Conservation (phyloP, 2,888 invertebrate genomes). For the Pherbina coryleti region DNA sequence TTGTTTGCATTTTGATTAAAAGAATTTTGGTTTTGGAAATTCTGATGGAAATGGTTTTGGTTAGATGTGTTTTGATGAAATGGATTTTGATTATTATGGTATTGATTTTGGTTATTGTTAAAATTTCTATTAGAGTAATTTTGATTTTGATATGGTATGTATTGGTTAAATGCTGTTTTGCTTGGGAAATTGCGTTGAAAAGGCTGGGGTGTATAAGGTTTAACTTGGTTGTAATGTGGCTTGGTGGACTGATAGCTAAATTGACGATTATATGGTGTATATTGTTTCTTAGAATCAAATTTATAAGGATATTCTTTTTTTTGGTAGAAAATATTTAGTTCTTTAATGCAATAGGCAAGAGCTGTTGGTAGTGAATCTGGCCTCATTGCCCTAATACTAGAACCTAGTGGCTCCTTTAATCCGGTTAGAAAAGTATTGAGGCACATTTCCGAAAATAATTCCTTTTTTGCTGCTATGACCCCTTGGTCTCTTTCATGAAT, state of each 20-base stretch:
- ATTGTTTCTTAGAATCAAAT: not conserved
- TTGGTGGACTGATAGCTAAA: not conserved
- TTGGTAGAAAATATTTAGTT: constrained; percentile 44
- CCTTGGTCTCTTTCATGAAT: constrained; percentile 47
- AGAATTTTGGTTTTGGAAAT: not conserved
- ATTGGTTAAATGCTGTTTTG: not conserved
- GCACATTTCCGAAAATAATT: constrained; percentile 48
- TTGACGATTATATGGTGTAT: not conserved
- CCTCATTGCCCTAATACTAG: constrained; percentile 37
- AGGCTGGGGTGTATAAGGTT: not conserved
- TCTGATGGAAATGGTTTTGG: too few relatives aligned
- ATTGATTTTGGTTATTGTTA: too few relatives aligned
- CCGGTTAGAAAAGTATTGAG: constrained; percentile 45
- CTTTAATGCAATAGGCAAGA: constrained; percentile 44
- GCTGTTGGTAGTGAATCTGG: constrained; percentile 41
- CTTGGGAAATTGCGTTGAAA: not conserved
- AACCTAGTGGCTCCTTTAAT: not conserved
- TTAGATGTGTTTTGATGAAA: too few relatives aligned
- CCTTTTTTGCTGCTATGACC: constrained; percentile 46
- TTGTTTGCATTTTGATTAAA: not conserved
- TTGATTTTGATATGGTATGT: too few relatives aligned
- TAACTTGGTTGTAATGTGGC: not conserved
- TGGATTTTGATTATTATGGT: not conserved
- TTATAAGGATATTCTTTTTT: not conserved
- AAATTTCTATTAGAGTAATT: too few relatives aligned